Evolutionary conservation across 2,888 invertebrate genomes (phyloP).

Genomic region (Zootermopsis nevadensis): DNA sequence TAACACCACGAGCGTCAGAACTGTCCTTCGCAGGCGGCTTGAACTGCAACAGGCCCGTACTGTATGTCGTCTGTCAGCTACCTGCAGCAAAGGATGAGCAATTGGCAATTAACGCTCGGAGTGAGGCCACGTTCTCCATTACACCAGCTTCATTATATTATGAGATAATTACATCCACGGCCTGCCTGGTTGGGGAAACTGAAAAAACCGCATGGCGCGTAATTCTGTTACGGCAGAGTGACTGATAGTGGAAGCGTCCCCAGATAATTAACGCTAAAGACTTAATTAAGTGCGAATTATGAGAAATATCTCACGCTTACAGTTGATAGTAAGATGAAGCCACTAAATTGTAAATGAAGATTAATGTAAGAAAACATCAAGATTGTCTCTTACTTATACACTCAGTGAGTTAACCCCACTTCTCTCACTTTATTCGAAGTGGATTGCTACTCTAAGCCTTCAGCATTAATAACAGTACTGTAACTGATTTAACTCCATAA

Average conservation of each 20-base stretch:
- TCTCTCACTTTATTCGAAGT: neutral
- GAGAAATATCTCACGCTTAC: constrained; percentile 10
- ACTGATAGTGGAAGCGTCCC: constrained; percentile 39
- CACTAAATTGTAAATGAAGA: constrained; percentile 6
- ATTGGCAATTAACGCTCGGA: constrained; percentile 34
- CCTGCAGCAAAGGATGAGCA: constrained; percentile 32
- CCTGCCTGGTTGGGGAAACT: constrained; percentile 4
- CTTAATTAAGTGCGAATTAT: constrained; percentile 51
- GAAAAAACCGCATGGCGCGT: constrained; percentile 16
- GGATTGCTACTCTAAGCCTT: neutral
- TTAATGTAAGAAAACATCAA: constrained; percentile 19
- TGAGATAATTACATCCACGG: constrained; percentile 20
- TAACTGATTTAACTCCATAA: too few relatives aligned
- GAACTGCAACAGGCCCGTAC: neutral
- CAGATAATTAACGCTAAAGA: constrained; percentile 47
- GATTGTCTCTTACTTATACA: neutral
- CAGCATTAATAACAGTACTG: too few relatives aligned
- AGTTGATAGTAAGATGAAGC: constrained; percentile 1
- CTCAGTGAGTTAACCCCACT: neutral
- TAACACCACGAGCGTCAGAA: neutral
- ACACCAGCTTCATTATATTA: constrained; percentile 34
- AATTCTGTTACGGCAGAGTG: constrained; percentile 41
- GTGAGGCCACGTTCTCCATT: neutral
- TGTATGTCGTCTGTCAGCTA: constrained; percentile 24
- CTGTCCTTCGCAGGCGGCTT: neutral